phyloP scores from a whole-genome alignment of 2,797 vertebrate genomes.

The Leontopithecus rosalia region DNA sequence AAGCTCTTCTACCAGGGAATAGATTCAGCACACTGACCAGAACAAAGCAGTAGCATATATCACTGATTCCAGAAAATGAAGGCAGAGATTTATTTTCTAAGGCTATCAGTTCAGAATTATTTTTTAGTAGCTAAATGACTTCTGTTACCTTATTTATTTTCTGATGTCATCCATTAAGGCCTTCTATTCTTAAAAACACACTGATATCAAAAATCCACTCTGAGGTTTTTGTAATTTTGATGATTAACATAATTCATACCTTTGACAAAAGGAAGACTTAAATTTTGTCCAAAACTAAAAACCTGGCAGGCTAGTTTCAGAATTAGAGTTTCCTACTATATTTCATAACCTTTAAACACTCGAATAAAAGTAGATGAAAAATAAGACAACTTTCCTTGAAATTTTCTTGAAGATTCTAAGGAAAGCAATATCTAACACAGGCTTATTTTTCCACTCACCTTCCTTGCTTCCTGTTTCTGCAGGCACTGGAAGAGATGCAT shows the following conservation, averaged over 20 bases:
- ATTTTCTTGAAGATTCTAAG: constrained; percentile 41
- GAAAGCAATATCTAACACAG: not conserved
- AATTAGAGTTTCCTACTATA: not conserved
- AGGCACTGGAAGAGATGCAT: constrained; percentile 92
- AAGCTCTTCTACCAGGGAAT: constrained; percentile 12
- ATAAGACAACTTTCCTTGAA: constrained; percentile 35
- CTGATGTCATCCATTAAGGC: not conserved
- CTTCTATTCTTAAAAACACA: not conserved
- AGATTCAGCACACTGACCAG: constrained; percentile 10
- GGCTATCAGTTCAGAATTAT: constrained; percentile 39
- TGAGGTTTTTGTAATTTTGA: constrained; percentile 59
- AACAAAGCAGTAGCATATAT: constrained; percentile 18
- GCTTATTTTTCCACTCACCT: constrained; percentile 86
- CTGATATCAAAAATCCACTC: constrained; percentile 40
- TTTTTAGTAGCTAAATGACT: constrained; percentile 9
- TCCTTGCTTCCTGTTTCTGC: constrained; percentile 98
- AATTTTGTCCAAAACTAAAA: constrained; percentile 60
- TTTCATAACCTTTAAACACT: constrained; percentile 27
- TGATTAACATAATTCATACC: constrained; percentile 46
- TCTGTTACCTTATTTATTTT: constrained; percentile 43
- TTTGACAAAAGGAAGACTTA: constrained; percentile 43
- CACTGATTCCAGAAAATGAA: constrained; percentile 50
- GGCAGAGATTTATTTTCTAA: constrained; percentile 45
- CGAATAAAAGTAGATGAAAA: constrained; percentile 51
- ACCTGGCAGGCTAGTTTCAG: constrained; percentile 31